A percentile compares a stretch with the other conserved stretches of the same genome.
These are phyloP conservation scores for Corythaixoides concolor DNA, from an alignment of 2,113 vertebrate genomes.

Conservation along the genomic window DNA sequence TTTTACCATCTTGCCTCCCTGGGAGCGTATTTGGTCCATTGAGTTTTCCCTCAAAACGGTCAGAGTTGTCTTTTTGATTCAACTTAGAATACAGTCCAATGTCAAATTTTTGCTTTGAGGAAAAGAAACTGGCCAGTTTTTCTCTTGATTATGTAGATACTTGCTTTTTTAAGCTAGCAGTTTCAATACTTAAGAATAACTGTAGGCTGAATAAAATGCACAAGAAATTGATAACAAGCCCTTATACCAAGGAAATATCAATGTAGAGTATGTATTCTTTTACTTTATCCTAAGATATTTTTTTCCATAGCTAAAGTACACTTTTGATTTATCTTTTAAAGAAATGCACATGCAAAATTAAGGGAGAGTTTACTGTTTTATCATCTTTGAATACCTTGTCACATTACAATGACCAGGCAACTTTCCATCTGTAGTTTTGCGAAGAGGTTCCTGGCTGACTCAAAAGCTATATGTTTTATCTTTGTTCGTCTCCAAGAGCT, in stretches of 20 bases:
- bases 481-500: background rate
- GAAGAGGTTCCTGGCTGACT: background rate
- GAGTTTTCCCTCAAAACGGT: background rate
- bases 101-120: background rate
- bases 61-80: background rate
- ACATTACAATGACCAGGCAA: background rate
- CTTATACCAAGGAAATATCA: background rate
- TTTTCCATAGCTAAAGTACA: background rate
- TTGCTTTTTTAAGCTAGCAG: background rate
- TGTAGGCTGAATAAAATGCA: background rate
- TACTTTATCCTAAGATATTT: background rate
- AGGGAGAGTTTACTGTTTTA: background rate
- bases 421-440: conserved; percentile 6
- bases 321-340: background rate
- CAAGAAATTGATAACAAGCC: background rate
- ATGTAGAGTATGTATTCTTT: background rate
- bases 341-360: background rate
- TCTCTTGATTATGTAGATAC: background rate
- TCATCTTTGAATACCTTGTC: background rate
- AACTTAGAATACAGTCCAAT: background rate
- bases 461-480: conserved; percentile 17
- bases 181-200: background rate
- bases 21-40: background rate
- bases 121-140: background rate
- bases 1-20: background rate